Conservation (phyloP, 2,113 vertebrate genomes). For the Coracopsis vasa region DNA sequence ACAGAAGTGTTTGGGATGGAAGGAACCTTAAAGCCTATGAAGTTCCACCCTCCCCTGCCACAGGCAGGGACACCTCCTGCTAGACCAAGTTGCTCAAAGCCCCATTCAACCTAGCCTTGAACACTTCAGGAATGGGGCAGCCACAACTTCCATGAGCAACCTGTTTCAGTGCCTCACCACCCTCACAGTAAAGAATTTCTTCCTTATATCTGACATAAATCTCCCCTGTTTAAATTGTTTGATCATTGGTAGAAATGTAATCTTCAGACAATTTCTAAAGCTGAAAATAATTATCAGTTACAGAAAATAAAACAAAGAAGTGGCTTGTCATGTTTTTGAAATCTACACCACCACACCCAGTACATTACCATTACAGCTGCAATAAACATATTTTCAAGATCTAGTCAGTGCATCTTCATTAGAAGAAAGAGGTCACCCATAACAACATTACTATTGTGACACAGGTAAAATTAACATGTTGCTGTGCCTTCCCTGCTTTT, state of each 20-base stretch:
- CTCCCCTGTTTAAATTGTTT: background rate
- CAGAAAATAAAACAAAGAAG: background rate
- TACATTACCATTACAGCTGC: background rate
- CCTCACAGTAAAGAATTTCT: background rate
- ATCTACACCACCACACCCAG: background rate
- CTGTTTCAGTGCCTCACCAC: background rate
- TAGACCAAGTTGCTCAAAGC: background rate
- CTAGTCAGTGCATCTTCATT: background rate
- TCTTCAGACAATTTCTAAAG: background rate
- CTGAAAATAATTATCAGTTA: background rate
- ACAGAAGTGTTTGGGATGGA: background rate
- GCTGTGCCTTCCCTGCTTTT: background rate
- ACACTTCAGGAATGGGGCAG: background rate
- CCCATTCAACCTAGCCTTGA: background rate
- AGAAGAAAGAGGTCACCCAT: background rate
- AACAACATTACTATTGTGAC: background rate
- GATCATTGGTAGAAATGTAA: background rate
- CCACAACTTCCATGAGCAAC: background rate
- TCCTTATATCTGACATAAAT: background rate
- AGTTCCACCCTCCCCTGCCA: background rate
- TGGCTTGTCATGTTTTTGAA: background rate
- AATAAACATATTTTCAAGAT: background rate
- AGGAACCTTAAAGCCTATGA: background rate
- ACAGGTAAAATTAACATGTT: background rate
- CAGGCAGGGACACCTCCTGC: background rate